These are phyloP conservation scores for Synodontis membranacea DNA, from an alignment of 2,113 vertebrate genomes.

Conservation along the genomic window DNA sequence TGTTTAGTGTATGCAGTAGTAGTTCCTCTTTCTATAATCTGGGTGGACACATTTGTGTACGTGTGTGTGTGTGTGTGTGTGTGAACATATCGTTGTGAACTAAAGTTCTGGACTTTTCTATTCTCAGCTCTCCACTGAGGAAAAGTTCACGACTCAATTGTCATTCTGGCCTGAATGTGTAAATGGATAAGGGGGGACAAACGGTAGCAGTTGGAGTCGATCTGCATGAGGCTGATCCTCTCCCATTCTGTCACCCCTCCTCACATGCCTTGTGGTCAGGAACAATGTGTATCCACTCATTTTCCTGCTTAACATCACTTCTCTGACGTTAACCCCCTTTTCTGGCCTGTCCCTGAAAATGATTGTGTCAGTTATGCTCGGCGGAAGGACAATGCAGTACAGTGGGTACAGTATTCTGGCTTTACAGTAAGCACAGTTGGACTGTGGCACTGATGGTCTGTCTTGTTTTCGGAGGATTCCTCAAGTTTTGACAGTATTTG, in stretches of 20 bases:
- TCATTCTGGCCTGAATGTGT: conserved; percentile 32
- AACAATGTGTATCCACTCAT: conserved; percentile 37
- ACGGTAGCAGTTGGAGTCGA: conserved; percentile 29
- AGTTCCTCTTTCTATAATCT: neutral
- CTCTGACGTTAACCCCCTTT: conserved; percentile 37
- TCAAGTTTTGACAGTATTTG: conserved; percentile 21
- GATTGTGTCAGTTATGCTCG: neutral
- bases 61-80: neutral
- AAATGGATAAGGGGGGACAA: conserved; percentile 35
- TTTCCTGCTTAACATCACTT: conserved; percentile 22
- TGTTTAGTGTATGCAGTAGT: neutral
- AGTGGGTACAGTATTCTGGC: neutral
- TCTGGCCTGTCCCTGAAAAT: conserved; percentile 15
- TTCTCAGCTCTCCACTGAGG: conserved; percentile 32
- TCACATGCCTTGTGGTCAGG: conserved; percentile 26
- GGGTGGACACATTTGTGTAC: neutral
- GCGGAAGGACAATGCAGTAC: neutral
- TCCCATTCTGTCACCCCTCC: conserved; percentile 44
- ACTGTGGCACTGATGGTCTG: neutral
- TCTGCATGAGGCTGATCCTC: conserved; percentile 30
- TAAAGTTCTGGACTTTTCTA: conserved; percentile 4
- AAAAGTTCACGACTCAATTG: conserved; percentile 32
- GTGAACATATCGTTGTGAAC: neutral
- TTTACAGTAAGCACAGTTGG: conserved; percentile 2
- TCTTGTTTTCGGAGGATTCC: conserved; percentile 31